A percentile compares a stretch with the other conserved stretches of the same genome.
Conservation (phyloP, 2,888 invertebrate species). For the Leptinotarsa peninsularis region DNA sequence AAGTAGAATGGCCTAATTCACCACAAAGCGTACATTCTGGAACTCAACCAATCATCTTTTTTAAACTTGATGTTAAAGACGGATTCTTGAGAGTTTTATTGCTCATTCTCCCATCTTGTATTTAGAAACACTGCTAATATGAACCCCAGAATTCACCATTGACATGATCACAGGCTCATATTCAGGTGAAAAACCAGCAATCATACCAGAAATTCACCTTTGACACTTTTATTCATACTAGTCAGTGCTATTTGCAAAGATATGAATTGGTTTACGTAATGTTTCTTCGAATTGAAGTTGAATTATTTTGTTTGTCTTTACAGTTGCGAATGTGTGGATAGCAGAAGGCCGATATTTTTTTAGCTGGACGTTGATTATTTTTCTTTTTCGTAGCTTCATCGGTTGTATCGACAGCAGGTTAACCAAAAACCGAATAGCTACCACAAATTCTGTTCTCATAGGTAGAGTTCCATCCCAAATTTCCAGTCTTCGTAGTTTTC, state of each 20-base stretch:
- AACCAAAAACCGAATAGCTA: background rate
- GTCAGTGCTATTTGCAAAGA: slow-evolving; percentile 40
- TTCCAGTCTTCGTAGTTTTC: background rate
- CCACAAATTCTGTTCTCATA: background rate
- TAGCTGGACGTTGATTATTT: background rate
- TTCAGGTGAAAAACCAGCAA: slow-evolving; percentile 39
- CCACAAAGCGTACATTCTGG: background rate
- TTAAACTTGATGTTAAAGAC: background rate
- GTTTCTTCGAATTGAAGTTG: slow-evolving; percentile 39
- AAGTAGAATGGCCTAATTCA: background rate
- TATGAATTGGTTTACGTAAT: slow-evolving; percentile 46
- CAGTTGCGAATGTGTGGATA: background rate
- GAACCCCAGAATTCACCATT: background rate
- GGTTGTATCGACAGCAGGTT: background rate
- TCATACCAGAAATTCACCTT: slow-evolving; percentile 47
- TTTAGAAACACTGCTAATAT: slow-evolving; percentile 23
- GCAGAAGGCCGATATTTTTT: background rate
- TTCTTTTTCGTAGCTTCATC: background rate
- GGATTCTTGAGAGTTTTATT: background rate
- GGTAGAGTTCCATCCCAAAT: background rate
- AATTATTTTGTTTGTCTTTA: slow-evolving; percentile 30
- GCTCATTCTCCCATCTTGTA: background rate
- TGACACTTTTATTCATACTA: slow-evolving; percentile 38
- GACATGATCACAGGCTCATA: slow-evolving; percentile 38
- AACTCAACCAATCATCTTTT: background rate